Base-by-base conservation (phyloP, 2,888 invertebrate genomes). In the Agonopterix alstromeriana region DNA sequence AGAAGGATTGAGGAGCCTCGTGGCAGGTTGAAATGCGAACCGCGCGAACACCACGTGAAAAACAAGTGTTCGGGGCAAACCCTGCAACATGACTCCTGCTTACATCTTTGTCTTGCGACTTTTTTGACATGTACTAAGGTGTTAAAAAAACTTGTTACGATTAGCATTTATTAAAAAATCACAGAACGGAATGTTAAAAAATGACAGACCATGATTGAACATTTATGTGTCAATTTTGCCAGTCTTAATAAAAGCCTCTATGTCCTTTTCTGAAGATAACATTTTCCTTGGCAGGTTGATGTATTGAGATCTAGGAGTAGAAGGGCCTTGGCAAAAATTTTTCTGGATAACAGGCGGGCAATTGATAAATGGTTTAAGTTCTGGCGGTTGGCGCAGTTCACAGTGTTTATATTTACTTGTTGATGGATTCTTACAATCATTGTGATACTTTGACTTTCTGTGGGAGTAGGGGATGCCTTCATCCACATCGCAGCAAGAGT, bases 371-470 rank as follows among this genome's bases (percentile, higher is more conserved):
- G 9, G 38, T 9, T n/a, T n/a, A 38, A 38, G 9, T n/a, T 38
- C 44, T 27, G n/a, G 10, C 12, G 38, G 38, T 17, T 12, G 17
- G 14, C 42, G 12, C 27, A 27, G 27, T 27, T 27, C 27, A 3
- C 27, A 27, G 27, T 27, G 27, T 27, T 27, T 27, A 27, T 27
- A 7, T 27, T 27, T 27, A 27, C 27, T 27, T 27, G 27, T 27
- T 27, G 27, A 27, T 7, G 7, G 3, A 27, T 56, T 58, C 36
- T 58, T 68, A 51, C 83, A 85, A 36, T 58, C 51, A 1, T 54
- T 43, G 45, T 83, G 84, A 47, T 82, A 83, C 48, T 56, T 76
- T 0, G 84, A 82, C 1, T 36, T 48, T 46, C 53, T 66, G 47
- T 80, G 76, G 2, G 69, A 58, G 50, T 60, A 64, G 0, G 82